phyloP scores from a whole-genome alignment of 2,888 invertebrate genomes.

The Criorhina ranunculi region DNA sequence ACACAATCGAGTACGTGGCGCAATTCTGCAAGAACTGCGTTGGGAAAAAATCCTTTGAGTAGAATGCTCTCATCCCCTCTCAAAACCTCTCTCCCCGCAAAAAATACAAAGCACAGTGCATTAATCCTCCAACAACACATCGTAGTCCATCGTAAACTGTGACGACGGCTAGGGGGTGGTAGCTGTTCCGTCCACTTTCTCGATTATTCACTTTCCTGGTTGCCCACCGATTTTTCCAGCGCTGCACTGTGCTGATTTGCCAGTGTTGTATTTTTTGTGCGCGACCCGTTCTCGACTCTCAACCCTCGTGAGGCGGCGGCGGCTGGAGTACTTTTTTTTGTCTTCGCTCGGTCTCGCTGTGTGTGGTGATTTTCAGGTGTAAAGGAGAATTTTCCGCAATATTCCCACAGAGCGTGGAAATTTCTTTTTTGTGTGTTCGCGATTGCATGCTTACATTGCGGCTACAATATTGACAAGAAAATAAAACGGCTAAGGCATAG shows the following conservation, averaged over 20 bases:
- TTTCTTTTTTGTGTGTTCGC: constrained; percentile 72
- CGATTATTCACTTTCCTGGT: constrained; percentile 77
- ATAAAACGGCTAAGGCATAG: constrained; percentile 71
- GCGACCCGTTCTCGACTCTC: constrained; percentile 30
- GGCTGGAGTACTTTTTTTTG: constrained; percentile 49
- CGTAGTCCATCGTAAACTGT: constrained; percentile 58
- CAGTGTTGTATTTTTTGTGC: constrained; percentile 34
- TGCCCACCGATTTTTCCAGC: constrained; percentile 70
- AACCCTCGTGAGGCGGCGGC: constrained; percentile 1
- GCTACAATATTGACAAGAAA: constrained; percentile 76
- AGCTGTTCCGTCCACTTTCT: constrained; percentile 71
- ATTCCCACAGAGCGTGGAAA: constrained; percentile 74
- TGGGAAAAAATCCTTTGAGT: constrained; percentile 71
- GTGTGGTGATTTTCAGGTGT: constrained; percentile 65
- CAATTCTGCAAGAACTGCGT: constrained; percentile 71
- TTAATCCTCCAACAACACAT: constrained; percentile 64
- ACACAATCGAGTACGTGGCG: constrained; percentile 74
- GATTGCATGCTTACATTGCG: constrained; percentile 76
- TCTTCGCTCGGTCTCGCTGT: constrained; percentile 47
- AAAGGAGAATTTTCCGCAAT: constrained; percentile 74
- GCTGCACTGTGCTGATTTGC: constrained; percentile 52
- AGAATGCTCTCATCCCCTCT: constrained; percentile 42
- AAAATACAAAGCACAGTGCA: constrained; percentile 53
- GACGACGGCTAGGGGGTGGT: constrained; percentile 42
- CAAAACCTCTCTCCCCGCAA: constrained; percentile 6